These are phyloP conservation scores for Uloborus diversus DNA, from an alignment of 1,140 invertebrate species.

Conservation along the genomic window DNA sequence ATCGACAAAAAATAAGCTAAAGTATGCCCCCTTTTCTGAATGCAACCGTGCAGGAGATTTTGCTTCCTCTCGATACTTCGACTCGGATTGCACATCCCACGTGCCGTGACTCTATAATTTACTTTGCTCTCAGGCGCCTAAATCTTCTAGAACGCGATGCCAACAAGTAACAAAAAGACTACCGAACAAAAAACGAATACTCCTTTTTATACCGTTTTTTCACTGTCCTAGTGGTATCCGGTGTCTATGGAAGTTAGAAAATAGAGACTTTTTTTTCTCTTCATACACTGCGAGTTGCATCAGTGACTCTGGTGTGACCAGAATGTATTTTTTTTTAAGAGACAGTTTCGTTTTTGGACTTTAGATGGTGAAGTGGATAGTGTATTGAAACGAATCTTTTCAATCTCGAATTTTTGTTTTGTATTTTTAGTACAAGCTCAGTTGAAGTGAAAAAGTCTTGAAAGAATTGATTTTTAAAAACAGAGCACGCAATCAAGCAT, in stretches of 20 bases:
- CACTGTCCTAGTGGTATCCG: constrained; percentile 14
- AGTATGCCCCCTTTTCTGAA: background rate
- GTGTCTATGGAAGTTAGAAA: constrained; percentile 23
- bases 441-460: too few species aligned
- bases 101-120: constrained; percentile 48
- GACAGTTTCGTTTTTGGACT: background rate
- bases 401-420: too few species aligned
- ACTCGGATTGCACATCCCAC: background rate
- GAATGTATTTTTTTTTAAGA: constrained; percentile 41
- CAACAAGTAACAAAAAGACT: constrained; percentile 43
- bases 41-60: constrained; percentile 39
- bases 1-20: too few species aligned
- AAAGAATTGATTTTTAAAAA: too few species aligned
- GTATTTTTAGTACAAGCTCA: too few species aligned
- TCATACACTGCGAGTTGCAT: background rate
- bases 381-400: constrained; percentile 5
- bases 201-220: background rate
- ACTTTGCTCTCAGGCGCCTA: constrained; percentile 38
- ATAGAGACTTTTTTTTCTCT: constrained; percentile 18
- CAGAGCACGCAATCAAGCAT: too few species aligned
- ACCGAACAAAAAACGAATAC: background rate
- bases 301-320: constrained; percentile 35
- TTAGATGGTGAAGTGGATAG: background rate
- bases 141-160: constrained; percentile 46
- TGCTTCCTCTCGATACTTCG: constrained; percentile 22